Percentiles rank a stretch among this genome's conserved stretches.
phyloP scores from a whole-genome alignment of 1,140 invertebrate species.

The Drosophila santomea region DNA sequence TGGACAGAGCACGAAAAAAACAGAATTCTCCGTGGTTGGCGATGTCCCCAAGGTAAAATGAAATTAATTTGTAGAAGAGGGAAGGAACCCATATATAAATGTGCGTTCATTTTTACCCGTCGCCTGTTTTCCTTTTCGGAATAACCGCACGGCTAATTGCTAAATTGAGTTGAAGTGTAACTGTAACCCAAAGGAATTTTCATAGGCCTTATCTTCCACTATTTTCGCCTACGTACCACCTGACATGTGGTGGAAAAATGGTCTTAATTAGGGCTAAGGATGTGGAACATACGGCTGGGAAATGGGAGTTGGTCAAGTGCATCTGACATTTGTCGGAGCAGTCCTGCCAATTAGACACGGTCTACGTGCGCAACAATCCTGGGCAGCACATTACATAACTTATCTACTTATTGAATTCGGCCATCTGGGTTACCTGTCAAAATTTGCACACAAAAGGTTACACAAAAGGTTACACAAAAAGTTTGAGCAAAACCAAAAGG shows the following conservation, averaged over 20 bases:
- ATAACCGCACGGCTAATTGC: conserved; percentile 46
- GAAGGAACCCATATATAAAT: conserved; percentile 5
- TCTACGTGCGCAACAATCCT: conserved; percentile 19
- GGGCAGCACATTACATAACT: conserved; percentile 8
- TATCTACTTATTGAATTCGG: conserved; percentile 9
- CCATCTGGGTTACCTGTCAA: conserved; percentile 20
- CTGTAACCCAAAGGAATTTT: conserved; percentile 4
- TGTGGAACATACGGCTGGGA: conserved; percentile 8
- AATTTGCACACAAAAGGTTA: conserved; percentile 18
- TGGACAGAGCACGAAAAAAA: not conserved
- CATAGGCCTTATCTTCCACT: not conserved
- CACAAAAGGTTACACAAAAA: conserved; percentile 10
- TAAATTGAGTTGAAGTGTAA: conserved; percentile 56
- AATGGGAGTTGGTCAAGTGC: conserved; percentile 14
- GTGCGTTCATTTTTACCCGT: conserved; percentile 46
- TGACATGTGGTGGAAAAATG: conserved; percentile 49
- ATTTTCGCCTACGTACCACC: conserved; percentile 6
- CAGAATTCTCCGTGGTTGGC: conserved; percentile 12
- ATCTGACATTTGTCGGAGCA: conserved; percentile 24
- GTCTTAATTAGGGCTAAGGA: conserved; percentile 56
- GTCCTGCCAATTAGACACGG: conserved; percentile 26
- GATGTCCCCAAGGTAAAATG: conserved; percentile 61
- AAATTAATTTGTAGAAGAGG: conserved; percentile 60
- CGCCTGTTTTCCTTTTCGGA: conserved; percentile 55
- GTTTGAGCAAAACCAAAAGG: not conserved